phyloP scores from a whole-genome alignment of 2,797 vertebrate genomes.

The Tolypeutes matacus region DNA sequence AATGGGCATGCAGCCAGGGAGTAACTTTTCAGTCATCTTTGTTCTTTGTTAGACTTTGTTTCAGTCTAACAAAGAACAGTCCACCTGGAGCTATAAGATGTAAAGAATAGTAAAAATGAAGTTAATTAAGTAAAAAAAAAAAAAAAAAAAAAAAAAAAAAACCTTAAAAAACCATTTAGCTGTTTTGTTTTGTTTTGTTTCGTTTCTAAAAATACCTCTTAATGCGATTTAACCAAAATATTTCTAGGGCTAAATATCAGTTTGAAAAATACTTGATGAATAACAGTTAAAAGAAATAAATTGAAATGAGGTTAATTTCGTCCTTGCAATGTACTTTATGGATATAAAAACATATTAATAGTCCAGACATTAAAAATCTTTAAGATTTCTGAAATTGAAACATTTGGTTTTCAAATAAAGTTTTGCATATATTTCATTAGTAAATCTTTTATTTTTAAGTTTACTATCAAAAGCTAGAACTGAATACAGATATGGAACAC shows the following conservation, averaged over 20 bases:
- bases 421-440: neutral
- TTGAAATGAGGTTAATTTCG: neutral
- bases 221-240: neutral
- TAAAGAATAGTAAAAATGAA: neutral
- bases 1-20: neutral
- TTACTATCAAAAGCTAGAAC: neutral
- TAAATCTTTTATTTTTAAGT: neutral
- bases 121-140: neutral
- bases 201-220: neutral
- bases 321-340: neutral
- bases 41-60: no score
- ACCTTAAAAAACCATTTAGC: no score
- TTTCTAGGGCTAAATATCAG: constrained; percentile 12
- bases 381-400: constrained; percentile 33
- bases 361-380: neutral
- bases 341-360: neutral
- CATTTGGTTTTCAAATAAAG: neutral
- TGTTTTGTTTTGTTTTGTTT: neutral
- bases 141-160: no score
- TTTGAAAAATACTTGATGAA: neutral
- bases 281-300: constrained; percentile 14
- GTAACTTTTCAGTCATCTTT: no score
- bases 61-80: neutral
- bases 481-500: neutral
- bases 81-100: neutral